A percentile compares a stretch with the other conserved stretches of the same genome.
Conservation (phyloP, 1,140 invertebrate species). For the Halyomorpha halys region DNA sequence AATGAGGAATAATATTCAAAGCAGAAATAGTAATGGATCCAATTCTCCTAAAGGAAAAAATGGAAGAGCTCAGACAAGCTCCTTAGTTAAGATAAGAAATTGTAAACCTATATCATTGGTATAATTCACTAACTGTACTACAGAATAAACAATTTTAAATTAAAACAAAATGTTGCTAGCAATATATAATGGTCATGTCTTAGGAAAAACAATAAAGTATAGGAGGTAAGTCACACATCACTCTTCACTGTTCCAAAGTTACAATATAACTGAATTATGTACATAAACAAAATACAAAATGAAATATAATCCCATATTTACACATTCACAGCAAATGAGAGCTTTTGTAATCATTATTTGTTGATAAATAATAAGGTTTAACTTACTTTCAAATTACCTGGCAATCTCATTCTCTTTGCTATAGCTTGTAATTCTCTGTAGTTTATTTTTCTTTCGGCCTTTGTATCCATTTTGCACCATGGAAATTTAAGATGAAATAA, state of each 20-base stretch:
- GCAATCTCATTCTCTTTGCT: slow-evolving; percentile 11
- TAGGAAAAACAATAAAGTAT: not conserved
- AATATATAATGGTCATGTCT: not conserved
- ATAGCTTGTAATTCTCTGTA: slow-evolving; percentile 19
- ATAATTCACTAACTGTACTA: no score
- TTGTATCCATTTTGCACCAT: slow-evolving; percentile 2
- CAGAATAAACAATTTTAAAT: no score
- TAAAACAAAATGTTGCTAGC: no score
- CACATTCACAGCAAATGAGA: not conserved
- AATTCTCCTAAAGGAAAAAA: not conserved
- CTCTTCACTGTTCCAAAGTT: no score
- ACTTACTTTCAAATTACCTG: slow-evolving; percentile 19
- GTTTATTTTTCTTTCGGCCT: not conserved
- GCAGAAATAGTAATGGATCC: no score
- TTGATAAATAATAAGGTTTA: not conserved
- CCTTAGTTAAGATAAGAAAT: no score
- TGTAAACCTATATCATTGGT: no score
- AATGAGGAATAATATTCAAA: no score
- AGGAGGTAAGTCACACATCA: not conserved
- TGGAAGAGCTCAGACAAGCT: no score
- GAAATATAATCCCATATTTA: not conserved
- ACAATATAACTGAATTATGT: not conserved
- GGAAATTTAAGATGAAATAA: no score
- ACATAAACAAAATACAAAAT: not conserved
- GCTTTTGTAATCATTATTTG: not conserved